Conservation (phyloP, 2,113 vertebrate species). For the Erinaceus europaeus region DNA sequence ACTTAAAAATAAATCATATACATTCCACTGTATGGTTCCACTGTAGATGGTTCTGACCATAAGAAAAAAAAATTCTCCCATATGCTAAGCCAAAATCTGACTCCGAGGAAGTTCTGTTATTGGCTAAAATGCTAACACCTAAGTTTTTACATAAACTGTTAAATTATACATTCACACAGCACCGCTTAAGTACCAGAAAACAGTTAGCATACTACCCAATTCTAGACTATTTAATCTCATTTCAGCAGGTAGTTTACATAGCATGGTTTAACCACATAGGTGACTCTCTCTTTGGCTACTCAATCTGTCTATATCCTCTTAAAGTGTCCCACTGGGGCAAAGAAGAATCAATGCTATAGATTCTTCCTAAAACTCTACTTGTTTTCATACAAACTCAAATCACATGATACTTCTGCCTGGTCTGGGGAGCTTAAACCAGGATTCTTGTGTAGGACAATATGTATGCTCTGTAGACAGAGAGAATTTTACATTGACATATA, state of each 20-base stretch:
- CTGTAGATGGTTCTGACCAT: neutral
- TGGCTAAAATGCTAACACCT: slow-evolving; percentile 12
- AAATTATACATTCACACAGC: neutral
- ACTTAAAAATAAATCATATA: slow-evolving; percentile 21
- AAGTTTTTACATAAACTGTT: neutral
- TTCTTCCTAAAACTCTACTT: neutral
- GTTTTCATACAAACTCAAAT: neutral
- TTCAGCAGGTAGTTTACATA: neutral
- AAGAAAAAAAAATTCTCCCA: slow-evolving; percentile 17
- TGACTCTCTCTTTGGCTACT: neutral
- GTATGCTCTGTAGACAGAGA: too few species aligned
- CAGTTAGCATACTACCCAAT: neutral
- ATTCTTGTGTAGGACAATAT: too few species aligned
- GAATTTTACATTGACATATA: too few species aligned
- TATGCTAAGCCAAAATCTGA: slow-evolving; percentile 2
- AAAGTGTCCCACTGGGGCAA: neutral
- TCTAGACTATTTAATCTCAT: neutral
- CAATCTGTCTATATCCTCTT: neutral
- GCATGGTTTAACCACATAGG: neutral
- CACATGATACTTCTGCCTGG: too few species aligned
- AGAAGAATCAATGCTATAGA: neutral
- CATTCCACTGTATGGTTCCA: neutral
- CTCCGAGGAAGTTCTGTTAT: neutral
- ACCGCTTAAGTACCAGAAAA: slow-evolving; percentile 11
- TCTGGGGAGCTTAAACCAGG: too few species aligned